Percentiles rank a stretch among this genome's conserved stretches.
Evolutionary conservation across 2,888 invertebrate genomes (phyloP).

Genomic region (Sinopyrophorus schimmeli): DNA sequence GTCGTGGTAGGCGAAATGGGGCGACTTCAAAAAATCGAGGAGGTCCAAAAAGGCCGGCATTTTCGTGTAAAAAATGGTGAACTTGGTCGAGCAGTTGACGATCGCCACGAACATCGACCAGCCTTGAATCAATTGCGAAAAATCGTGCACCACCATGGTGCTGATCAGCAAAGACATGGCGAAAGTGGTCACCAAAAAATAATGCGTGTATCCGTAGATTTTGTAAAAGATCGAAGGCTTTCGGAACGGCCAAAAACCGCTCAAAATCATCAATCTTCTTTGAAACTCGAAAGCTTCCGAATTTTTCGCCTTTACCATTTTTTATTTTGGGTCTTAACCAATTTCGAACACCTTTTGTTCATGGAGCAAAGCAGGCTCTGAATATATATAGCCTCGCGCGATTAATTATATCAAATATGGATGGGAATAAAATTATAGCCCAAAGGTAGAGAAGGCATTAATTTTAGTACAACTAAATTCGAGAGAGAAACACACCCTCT

Average conservation of each 20-base stretch:
- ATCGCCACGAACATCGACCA: slow-evolving; percentile 20
- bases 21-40: slow-evolving; percentile 19
- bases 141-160: slow-evolving; percentile 9
- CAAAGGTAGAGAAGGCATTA: too few species aligned
- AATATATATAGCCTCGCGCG: too few species aligned
- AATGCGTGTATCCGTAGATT: slow-evolving; percentile 11
- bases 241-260: slow-evolving; percentile 20
- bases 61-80: slow-evolving; percentile 20
- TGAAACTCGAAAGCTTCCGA: slow-evolving; percentile 16
- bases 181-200: slow-evolving; percentile 5
- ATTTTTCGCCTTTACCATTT: slow-evolving; percentile 15
- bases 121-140: slow-evolving; percentile 18
- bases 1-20: slow-evolving; percentile 20
- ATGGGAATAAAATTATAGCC: too few species aligned
- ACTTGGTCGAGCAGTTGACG: slow-evolving; percentile 19
- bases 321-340: too few species aligned
- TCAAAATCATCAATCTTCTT: slow-evolving; percentile 19
- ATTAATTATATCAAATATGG: too few species aligned
- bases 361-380: too few species aligned
- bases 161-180: slow-evolving; percentile 12
- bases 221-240: slow-evolving; percentile 5
- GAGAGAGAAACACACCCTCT: too few species aligned
- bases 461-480: too few species aligned
- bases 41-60: slow-evolving; percentile 16
- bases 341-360: too few species aligned